phyloP scores from a whole-genome alignment of 1,140 invertebrate genomes.

The Leptonema lineaticorne region DNA sequence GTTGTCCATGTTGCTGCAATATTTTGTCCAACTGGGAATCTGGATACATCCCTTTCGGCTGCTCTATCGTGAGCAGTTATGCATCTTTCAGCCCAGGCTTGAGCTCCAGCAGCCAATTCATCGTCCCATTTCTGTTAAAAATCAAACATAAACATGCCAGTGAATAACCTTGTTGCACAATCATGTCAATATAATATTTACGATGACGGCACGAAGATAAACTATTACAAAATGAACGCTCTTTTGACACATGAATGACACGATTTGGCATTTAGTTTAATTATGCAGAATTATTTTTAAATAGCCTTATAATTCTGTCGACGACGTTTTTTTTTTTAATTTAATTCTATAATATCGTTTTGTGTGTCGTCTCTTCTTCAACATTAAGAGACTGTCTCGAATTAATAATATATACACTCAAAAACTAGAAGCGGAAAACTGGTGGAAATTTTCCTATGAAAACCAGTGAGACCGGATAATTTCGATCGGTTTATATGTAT shows the following conservation, averaged over 20 bases:
- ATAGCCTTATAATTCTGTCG: neutral
- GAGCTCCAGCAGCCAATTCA: conserved; percentile 76
- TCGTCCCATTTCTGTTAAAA: conserved; percentile 79
- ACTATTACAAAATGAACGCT: neutral
- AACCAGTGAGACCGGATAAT: conserved; percentile 26
- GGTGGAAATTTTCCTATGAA: conserved; percentile 25
- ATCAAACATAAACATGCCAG: neutral
- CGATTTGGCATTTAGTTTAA: neutral
- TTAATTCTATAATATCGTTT: no score
- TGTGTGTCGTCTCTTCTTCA: no score
- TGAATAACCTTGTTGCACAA: neutral
- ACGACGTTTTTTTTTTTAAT: no score
- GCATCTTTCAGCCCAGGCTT: conserved; percentile 81
- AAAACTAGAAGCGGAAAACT: no score
- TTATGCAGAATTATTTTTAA: neutral
- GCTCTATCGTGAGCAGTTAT: conserved; percentile 70
- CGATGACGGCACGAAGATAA: neutral
- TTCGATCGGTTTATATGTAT: conserved; percentile 1
- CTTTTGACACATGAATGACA: neutral
- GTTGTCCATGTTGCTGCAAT: conserved; percentile 79
- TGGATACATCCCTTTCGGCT: conserved; percentile 57
- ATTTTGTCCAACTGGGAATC: conserved; percentile 82
- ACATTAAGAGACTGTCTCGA: no score
- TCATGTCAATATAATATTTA: no score
- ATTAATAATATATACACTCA: no score